Base-by-base conservation (phyloP, 2,113 vertebrate species). In the Melanerpes formicivorus region DNA sequence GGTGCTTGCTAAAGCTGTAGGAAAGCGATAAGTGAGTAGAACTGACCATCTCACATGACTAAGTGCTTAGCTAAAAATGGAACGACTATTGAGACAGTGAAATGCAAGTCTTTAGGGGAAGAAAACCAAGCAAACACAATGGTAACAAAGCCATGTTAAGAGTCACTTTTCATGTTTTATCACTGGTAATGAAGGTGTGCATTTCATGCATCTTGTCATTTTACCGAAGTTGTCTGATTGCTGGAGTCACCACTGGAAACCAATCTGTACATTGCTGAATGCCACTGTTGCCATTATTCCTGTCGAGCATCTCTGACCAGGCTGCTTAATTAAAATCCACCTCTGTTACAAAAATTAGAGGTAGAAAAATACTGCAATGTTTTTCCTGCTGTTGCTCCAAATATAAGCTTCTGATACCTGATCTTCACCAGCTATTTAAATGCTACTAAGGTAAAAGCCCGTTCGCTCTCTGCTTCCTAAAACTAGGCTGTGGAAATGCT, bases 121-220 rank as follows among this genome's bases (percentile, higher is more conserved):
- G 6, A 77, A 46, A 83, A 70, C 15, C 3, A 55, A 64, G 30
- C 27, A 50, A 80, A 4, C 54, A 44, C 5, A 56, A 6, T 0
- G 1, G 21, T 70, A 60, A 62, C 4, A 66, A 90, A 92, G 34
- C 40, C 6, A 13, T 30, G 5, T 64, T 80, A 63, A 84, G 40
- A 87, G 52, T 40, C 80, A 52, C 30, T 60, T 73, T 73, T 63
- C 26, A 8, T 34, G 8, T 60, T 71, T 87, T 75, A 37, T 63
- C 21, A 23, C 27, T 27, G 52, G 18, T 37, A 77, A 72, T 58
- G 21, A 40, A 74, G n/a, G 52, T 54, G 40, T 42, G 29, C 19
- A 5, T 30, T 44, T 69, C 0, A 0, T 1, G 1, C 17, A 65
- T 78, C 22, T 7, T 84, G 46, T 89, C 42, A 26, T 81, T 84